These are phyloP conservation scores for Pangasianodon gigas DNA, from an alignment of 2,113 vertebrate species.

Conservation along the genomic window DNA sequence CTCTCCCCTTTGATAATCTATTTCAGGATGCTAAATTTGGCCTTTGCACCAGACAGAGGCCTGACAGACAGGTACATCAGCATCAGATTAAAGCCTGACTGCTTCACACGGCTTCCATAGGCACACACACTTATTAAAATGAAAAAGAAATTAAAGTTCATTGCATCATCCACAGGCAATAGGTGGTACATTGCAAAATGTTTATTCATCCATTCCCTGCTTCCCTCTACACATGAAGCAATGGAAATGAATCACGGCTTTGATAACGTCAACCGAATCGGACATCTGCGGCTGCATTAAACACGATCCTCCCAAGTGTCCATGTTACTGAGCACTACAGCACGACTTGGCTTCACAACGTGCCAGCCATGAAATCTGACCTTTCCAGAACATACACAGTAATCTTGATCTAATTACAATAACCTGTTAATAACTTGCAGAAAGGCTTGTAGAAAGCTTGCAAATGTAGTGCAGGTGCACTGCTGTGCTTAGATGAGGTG, in stretches of 20 bases:
- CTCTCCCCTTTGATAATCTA: constrained; percentile 58
- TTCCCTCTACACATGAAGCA: constrained; percentile 5
- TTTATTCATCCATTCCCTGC: not conserved
- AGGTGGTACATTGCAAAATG: constrained; percentile 22
- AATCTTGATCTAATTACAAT: constrained; percentile 19
- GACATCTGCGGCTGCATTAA: constrained; percentile 31
- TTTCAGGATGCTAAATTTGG: constrained; percentile 73
- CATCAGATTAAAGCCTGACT: constrained; percentile 55
- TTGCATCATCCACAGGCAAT: constrained; percentile 38
- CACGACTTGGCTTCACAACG: not conserved
- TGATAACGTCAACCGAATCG: constrained; percentile 49
- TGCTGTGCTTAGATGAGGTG: not conserved
- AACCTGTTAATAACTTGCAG: not conserved
- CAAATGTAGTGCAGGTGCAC: not conserved
- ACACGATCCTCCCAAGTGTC: constrained; percentile 9
- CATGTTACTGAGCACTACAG: not conserved
- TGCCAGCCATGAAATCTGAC: constrained; percentile 44
- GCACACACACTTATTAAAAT: not conserved
- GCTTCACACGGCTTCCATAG: not conserved
- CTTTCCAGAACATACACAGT: constrained; percentile 34
- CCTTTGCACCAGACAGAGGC: constrained; percentile 64
- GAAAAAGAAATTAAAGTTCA: not conserved
- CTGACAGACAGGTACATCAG: constrained; percentile 69
- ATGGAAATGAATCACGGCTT: constrained; percentile 31
- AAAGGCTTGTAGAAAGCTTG: not conserved